Evolutionary conservation across 2,888 invertebrate species (phyloP).

Genomic region (Gymnocheta viridis): DNA sequence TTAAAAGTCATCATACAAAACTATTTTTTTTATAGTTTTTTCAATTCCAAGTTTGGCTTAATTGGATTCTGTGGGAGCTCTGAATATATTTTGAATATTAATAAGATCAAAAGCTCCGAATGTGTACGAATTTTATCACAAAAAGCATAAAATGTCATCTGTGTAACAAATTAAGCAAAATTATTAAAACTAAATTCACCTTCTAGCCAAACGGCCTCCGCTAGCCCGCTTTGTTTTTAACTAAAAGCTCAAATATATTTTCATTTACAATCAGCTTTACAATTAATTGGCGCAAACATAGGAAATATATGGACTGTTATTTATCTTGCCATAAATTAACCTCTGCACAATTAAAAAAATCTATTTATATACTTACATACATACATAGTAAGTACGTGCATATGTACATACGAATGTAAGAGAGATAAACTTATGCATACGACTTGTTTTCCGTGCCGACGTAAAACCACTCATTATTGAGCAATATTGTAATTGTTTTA

Average conservation of each 20-base stretch:
- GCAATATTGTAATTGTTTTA: conserved; percentile 58
- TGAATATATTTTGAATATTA: too few relatives aligned
- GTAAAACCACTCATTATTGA: conserved; percentile 36
- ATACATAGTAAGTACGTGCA: background rate
- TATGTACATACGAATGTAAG: background rate
- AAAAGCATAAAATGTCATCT: too few relatives aligned
- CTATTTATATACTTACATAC: background rate
- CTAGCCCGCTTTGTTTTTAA: background rate
- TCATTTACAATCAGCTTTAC: background rate
- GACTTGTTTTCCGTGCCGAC: too few relatives aligned
- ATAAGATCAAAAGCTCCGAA: too few relatives aligned
- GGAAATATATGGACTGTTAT: conserved; percentile 31
- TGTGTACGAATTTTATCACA: too few relatives aligned
- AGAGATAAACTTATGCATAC: background rate
- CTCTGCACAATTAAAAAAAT: background rate
- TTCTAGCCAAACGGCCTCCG: too few relatives aligned
- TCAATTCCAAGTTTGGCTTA: too few relatives aligned
- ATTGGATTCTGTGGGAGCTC: too few relatives aligned
- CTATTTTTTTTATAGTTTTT: too few relatives aligned
- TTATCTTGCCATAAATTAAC: conserved; percentile 52
- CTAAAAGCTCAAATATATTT: background rate
- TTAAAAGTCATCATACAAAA: too few relatives aligned
- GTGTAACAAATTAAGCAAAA: too few relatives aligned
- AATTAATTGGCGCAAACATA: background rate
- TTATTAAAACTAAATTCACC: too few relatives aligned